Percentiles rank a stretch among this genome's conserved stretches.
These are phyloP conservation scores for Slavum lentiscoides DNA, from an alignment of 2,888 invertebrate genomes.

Conservation along the genomic window DNA sequence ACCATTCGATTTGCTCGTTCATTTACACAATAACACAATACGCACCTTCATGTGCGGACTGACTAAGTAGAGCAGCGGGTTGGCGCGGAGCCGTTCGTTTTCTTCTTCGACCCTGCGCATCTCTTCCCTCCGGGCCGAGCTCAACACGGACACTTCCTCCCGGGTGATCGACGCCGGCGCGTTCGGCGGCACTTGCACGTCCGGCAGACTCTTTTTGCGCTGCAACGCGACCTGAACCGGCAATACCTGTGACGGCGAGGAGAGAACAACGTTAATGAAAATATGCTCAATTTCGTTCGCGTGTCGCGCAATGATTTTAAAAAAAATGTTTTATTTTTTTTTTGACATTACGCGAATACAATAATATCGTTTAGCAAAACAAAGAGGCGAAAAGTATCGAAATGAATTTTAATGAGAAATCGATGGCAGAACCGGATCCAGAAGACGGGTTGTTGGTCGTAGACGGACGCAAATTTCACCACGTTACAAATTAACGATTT, in stretches of 20 bases:
- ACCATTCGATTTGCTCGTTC: neutral
- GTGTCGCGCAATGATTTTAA: neutral
- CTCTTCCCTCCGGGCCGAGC: constrained; percentile 92
- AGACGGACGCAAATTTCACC: no score
- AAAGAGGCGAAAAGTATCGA: no score
- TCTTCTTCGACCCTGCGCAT: constrained; percentile 88
- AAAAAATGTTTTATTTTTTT: no score
- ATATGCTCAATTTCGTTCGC: neutral
- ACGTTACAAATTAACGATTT: no score
- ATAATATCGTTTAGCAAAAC: no score
- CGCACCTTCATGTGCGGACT: constrained; percentile 94
- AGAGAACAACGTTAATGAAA: neutral
- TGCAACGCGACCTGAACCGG: constrained; percentile 79
- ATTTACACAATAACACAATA: neutral
- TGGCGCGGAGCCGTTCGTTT: constrained; percentile 87
- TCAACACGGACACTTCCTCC: constrained; percentile 92
- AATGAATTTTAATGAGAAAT: no score
- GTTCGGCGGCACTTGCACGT: constrained; percentile 82
- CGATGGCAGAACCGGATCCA: no score
- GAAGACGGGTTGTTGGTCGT: no score
- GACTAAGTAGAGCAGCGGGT: constrained; percentile 92
- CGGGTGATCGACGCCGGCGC: constrained; percentile 84
- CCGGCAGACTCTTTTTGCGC: constrained; percentile 95
- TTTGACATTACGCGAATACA: no score
- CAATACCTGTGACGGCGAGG: constrained; percentile 67